Evolutionary conservation across 1,140 invertebrate species (phyloP), one percentile per base, ranked within the genome.

Genomic region (Cheumatopsyche charites): DNA sequence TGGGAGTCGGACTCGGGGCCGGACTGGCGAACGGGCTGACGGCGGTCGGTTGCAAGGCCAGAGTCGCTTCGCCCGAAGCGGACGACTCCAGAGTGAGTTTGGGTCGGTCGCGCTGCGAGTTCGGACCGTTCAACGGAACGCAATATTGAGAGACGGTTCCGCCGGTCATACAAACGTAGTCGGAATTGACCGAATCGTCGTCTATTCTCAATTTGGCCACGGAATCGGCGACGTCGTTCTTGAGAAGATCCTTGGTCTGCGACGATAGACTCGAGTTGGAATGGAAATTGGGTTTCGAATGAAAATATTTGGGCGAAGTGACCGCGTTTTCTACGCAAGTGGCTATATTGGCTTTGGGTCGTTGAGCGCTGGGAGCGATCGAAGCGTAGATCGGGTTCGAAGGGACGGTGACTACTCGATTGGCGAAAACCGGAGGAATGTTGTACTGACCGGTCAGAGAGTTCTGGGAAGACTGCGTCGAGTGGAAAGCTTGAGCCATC

Each of bases 131-230:
- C 11, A 65, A 17, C 5, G 73, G 66, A 21, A 47, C 29, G 65
- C 65, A 63, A 25, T 67, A 78, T 76, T 61, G 81, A 63, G 9
- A 78, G 26, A 85, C 79, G 21, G 84, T 80, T 45, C 88, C 89
- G 12, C 87, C 88, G 7, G 87, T 89, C 89, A 90, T 90, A 77
- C 88, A 90, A 5, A 90, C 89, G 82, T 90, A 90, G 76, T 90
- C 89, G n/a, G 88, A 89, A 66, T 86, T 86, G 79, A 89, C 88
- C 25, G 87, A 86, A 66, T 89, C 88, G 75, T 90, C 89, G 9
- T 83, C 77, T 72, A 85, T 83, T 62, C 82, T 80, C 80, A 85
- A 81, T 75, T 82, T 79, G 55, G 76, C 80, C 23, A 75, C 77
- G n/a, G 77, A n/a, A 2, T 63, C 62, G 42, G 43, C 17, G 2